A percentile compares a stretch with the other conserved stretches of the same genome.
These are phyloP conservation scores for Bombus pyrosoma DNA, from an alignment of 1,140 invertebrate genomes.

Conservation along the genomic window DNA sequence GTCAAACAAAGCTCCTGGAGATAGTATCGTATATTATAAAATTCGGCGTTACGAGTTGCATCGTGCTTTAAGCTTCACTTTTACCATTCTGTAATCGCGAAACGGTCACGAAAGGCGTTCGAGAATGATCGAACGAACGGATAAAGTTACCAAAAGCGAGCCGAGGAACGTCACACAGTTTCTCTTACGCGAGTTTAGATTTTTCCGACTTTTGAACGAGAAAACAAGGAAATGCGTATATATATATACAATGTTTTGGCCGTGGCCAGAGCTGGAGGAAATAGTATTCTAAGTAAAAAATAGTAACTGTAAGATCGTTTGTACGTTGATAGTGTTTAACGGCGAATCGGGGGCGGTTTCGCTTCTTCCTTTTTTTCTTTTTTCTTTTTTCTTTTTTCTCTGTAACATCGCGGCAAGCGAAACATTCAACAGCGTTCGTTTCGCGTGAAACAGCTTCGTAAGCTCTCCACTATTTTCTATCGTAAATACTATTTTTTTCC, in stretches of 20 bases:
- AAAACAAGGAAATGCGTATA: conserved; percentile 11
- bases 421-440: conserved; percentile 35
- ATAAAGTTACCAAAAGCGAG: neutral
- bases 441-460: conserved; percentile 37
- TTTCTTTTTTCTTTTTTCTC: neutral
- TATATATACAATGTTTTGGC: conserved; percentile 37
- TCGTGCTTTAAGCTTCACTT: neutral
- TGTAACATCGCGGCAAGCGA: conserved; percentile 26
- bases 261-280: conserved; percentile 50
- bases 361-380: neutral
- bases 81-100: neutral
- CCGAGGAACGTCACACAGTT: neutral
- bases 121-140: conserved; percentile 35
- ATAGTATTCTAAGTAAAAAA: conserved; percentile 58
- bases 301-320: conserved; percentile 51
- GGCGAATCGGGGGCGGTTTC: conserved; percentile 31
- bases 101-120: neutral
- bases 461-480: conserved; percentile 53
- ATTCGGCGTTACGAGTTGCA: conserved; percentile 7
- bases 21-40: neutral
- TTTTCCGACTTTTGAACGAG: neutral
- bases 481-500: conserved; percentile 50
- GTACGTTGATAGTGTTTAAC: conserved; percentile 38
- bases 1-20: conserved; percentile 14
- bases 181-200: neutral